Percentiles rank a stretch among this genome's conserved stretches.
These are phyloP conservation scores for Liasis olivaceus DNA, from an alignment of 2,797 vertebrate species.

Conservation along the genomic window DNA sequence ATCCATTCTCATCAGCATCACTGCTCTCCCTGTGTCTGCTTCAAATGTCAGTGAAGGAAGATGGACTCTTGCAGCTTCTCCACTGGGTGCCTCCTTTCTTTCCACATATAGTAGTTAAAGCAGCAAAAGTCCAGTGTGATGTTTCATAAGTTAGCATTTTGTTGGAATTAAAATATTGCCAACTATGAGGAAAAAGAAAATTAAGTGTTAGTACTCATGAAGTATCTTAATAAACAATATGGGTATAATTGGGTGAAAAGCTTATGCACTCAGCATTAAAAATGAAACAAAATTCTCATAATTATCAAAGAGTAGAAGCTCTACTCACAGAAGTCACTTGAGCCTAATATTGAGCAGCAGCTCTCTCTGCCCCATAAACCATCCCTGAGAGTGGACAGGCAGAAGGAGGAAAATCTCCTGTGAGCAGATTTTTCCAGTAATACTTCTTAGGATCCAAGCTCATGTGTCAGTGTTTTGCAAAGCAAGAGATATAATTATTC, in stretches of 20 bases:
- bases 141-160: background rate
- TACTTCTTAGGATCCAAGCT: background rate
- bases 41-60: conserved; percentile 20
- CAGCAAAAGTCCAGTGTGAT: background rate
- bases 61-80: conserved; percentile 30
- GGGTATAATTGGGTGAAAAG: background rate
- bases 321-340: background rate
- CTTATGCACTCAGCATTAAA: background rate
- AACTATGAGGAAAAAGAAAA: background rate
- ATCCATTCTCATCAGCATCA: conserved; percentile 77
- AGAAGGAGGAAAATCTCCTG: background rate
- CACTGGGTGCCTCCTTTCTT: conserved; percentile 27
- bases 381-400: background rate
- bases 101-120: background rate
- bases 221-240: conserved; percentile 3
- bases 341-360: background rate
- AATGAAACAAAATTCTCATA: background rate
- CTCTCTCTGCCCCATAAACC: background rate
- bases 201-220: background rate
- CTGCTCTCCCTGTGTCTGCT: conserved; percentile 68
- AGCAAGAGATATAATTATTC: background rate
- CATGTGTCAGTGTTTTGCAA: background rate
- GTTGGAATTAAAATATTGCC: background rate
- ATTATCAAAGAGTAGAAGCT: background rate
- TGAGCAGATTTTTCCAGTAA: background rate